Percentiles rank a stretch among this genome's conserved stretches.
Evolutionary conservation across 2,797 vertebrate species (phyloP).

Genomic region (Pygocentrus nattereri): DNA sequence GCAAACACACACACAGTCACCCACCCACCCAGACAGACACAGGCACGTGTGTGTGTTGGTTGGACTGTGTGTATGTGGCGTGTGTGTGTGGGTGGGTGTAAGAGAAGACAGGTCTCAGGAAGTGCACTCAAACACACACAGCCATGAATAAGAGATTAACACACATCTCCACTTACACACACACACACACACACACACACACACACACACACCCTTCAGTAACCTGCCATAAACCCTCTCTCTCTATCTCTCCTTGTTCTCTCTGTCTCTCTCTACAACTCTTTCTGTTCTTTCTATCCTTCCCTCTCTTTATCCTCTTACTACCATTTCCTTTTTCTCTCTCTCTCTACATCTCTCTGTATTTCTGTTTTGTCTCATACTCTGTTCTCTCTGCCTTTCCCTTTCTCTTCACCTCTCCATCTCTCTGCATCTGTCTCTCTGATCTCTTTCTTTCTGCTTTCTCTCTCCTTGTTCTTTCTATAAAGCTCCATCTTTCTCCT

Average conservation of each 20-base stretch:
- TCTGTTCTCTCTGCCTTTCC: neutral
- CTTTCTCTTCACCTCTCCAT: too few species aligned
- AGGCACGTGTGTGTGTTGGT: too few species aligned
- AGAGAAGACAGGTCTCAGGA: constrained; percentile 1
- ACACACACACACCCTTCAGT: neutral
- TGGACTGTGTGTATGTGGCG: neutral
- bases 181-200: constrained; percentile 20
- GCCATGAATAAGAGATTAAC: neutral
- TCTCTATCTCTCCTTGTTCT: neutral
- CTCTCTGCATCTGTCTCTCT: too few species aligned
- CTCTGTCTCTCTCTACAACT: neutral
- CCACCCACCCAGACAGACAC: too few species aligned
- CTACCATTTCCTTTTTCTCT: neutral
- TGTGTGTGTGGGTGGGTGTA: neutral
- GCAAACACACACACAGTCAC: too few species aligned
- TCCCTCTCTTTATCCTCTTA: neutral
- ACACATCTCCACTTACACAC: neutral
- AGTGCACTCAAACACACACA: neutral
- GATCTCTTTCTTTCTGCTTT: too few species aligned
- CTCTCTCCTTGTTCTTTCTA: too few species aligned
- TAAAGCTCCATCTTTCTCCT: too few species aligned
- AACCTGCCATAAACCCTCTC: neutral
- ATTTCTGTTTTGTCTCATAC: too few species aligned
- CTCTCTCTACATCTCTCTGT: neutral
- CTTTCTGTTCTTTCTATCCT: neutral